Base-by-base conservation (phyloP, 2,113 vertebrate genomes). In the Heteronetta atricapilla region DNA sequence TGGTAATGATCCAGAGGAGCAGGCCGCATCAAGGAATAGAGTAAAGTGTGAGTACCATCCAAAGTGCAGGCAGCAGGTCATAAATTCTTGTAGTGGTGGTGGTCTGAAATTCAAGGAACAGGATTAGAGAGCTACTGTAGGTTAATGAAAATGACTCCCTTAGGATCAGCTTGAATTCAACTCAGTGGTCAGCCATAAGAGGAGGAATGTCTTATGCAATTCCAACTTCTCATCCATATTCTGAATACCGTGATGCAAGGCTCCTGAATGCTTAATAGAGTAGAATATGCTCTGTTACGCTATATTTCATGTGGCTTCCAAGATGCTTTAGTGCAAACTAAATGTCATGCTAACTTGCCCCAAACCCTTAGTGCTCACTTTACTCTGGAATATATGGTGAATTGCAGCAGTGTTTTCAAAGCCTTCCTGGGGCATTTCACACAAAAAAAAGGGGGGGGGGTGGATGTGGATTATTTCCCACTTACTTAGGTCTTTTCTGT, bases 81-180 rank as follows among this genome's bases (percentile, higher is more conserved):
- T 94, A 96, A 96, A 92, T 96, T 89, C 77, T 76, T 77, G 81
- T 58, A 82, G 92, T 87, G 67, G 55, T 77, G 78, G 92, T 90
- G 93, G 92, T 92, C 93, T 96, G 95, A 95, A 95, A 94, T 87
- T 90, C 94, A 93, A 67, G 90, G 88, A 87, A 89, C 80, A 87
- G 86, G 74, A 96, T 94, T 93, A 95, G 88, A 92, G 59, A 90
- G 77, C 77, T 90, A 89, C 86, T 85, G 90, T 73, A 91, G 94
- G 90, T 90, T 96, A 96, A 96, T 96, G 92, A 92, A 96, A 96
- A 96, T 6, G 1, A 67, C 50, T 96, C 86, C 88, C 86, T 96
- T 88, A 90, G 78, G 83, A 96, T 94, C 90, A 92, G 90, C 90
- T 92, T 94, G 88, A 96, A 89, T 95, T 92, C 90, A 93, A 79